Evolutionary conservation across 2,113 vertebrate genomes (phyloP).

Genomic region (Rynchops niger): DNA sequence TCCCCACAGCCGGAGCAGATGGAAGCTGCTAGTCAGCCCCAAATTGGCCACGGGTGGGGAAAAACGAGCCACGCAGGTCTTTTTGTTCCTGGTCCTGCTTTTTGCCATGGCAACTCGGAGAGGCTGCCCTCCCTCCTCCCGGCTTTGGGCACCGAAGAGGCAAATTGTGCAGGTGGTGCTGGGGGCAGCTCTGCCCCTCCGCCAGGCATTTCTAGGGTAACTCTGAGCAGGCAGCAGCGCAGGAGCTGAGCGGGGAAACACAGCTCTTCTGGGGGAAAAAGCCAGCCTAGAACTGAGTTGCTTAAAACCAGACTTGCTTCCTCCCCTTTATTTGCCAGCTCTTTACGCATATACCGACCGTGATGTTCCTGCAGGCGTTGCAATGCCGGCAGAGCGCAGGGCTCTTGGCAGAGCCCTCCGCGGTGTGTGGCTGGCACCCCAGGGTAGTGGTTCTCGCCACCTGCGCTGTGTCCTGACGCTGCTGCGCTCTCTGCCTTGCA

Average conservation of each 20-base stretch:
- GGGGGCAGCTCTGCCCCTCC: background rate
- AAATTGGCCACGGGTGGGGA: accelerated
- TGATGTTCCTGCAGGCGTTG: accelerated
- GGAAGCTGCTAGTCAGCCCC: background rate
- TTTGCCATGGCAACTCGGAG: background rate
- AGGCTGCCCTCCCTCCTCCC: background rate
- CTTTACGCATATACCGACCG: accelerated
- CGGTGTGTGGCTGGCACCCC: accelerated
- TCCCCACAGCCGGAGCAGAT: accelerated
- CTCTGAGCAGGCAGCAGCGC: accelerated
- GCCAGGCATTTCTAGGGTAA: accelerated
- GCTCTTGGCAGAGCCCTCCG: background rate
- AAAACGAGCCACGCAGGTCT: accelerated
- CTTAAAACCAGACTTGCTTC: accelerated
- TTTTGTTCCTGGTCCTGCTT: background rate
- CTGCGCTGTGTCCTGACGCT: accelerated
- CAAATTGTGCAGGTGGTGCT: background rate
- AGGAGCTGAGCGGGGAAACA: background rate
- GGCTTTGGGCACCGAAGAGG: accelerated
- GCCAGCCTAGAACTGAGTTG: accelerated
- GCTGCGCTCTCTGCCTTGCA: constrained; percentile 21
- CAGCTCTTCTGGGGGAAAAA: no score
- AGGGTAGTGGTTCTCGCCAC: accelerated
- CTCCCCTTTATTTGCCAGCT: background rate
- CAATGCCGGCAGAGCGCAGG: accelerated